phyloP scores from a whole-genome alignment of 2,888 invertebrate species.

The Clanis bilineata region DNA sequence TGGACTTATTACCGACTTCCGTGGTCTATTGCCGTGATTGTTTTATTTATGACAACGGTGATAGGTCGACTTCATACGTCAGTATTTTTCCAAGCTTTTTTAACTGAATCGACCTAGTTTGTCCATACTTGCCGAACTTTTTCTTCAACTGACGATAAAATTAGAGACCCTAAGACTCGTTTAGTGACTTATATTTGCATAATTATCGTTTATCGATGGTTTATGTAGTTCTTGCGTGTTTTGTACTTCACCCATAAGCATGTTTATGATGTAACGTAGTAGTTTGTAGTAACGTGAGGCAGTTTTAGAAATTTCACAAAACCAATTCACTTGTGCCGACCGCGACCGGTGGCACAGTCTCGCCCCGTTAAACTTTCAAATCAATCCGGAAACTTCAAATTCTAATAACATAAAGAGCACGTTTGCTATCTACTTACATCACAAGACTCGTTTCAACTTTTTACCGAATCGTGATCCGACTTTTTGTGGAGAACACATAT shows the following conservation, averaged over 20 bases:
- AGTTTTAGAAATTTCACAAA: constrained; percentile 41
- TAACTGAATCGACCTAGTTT: too few relatives aligned
- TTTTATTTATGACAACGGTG: background rate
- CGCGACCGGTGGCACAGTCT: constrained; percentile 17
- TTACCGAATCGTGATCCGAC: constrained; percentile 75
- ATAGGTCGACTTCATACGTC: background rate
- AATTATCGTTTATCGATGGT: background rate
- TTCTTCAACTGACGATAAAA: background rate
- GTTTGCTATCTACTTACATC: constrained; percentile 74
- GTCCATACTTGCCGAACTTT: background rate
- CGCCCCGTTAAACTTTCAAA: constrained; percentile 55
- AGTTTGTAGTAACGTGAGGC: constrained; percentile 19
- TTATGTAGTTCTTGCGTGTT: background rate
- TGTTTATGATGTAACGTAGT: constrained; percentile 1
- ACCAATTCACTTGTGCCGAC: constrained; percentile 38
- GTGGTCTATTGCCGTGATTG: background rate
- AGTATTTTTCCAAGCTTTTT: background rate
- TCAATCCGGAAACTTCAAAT: constrained; percentile 75
- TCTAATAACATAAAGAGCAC: constrained; percentile 76
- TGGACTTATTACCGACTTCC: background rate
- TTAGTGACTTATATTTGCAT: background rate
- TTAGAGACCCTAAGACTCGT: background rate
- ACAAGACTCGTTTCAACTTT: constrained; percentile 67
- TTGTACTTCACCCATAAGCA: background rate
- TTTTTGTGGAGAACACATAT: constrained; percentile 76